Evolutionary conservation across 2,888 invertebrate genomes (phyloP), one percentile per base, ranked within the genome.

Genomic region (Sinelater perroti): DNA sequence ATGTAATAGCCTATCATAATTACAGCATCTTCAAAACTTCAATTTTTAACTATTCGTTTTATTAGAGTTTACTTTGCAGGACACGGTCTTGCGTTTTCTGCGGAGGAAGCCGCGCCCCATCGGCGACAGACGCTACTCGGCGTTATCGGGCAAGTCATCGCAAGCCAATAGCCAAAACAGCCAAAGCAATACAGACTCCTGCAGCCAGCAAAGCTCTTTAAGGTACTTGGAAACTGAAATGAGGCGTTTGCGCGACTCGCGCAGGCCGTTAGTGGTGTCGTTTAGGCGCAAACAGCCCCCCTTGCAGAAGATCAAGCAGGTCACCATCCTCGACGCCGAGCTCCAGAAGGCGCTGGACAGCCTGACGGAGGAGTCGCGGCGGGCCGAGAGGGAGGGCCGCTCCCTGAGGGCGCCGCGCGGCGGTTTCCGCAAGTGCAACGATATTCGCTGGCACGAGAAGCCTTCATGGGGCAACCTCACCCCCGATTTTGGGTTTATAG

Each of bases 241-340:
- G 71, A 74, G 72, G 57, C 71, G 73, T 63, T 64, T 75, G 52
- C 71, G 70, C 56, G 72, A 75, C 63, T 73, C 76, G 52, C 67
- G 72, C 54, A 65, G 79, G 56, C 79, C 79, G 11, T 63, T 79
- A 59, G 78, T 79, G 33, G 78, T 79, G 44, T 78, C 78, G 31
- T 79, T 78, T 65, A 70, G 75, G 52, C 68, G 74, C 56, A 70
- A 64, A 47, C 57, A 31, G 45, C 58, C 36, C 16, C 30, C 35
- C 14, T 33, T 59, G 6, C 62, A 63, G 40, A 50, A 60, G 11
- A 57, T 62, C 14, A 66, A 66, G 52, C 67, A 67, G 42, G 66
- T 67, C 7, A 66, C 65, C 8, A 55, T 64, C 6, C 50, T 69
- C 18, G 68, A 68, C 30, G 61, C 60, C 5, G 65, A 71, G 24